Evolutionary conservation across 2,888 invertebrate species (phyloP), one percentile per base, ranked within the genome.

Genomic region (Magallana nippona): DNA sequence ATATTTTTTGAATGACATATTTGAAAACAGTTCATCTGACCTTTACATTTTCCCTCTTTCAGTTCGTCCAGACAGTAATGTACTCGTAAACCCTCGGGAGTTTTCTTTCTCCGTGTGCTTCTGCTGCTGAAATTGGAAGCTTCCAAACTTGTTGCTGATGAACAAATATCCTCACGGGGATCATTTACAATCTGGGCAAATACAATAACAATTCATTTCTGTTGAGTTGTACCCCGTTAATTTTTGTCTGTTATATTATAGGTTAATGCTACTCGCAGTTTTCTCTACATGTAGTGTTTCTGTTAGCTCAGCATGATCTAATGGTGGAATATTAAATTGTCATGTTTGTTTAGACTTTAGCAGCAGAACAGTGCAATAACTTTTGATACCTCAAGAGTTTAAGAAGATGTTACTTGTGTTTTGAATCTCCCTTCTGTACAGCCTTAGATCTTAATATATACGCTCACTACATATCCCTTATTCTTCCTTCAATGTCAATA

Each of bases 51-150:
- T 82, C 84, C 83, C 56, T 84, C 55, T 90, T 89, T 88, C 92
- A 93, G 93, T 93, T 92, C 85, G 89, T 92, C 85, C 93, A 92
- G 88, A 92, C 91, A 2, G 92, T 92, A 10, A 91, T 93, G 91
- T 93, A 93, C 86, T 92, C 93, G 17, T 93, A 92, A 89, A 32
- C 81, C 17, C 2, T 32, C 0, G 22, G 71, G n/a, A 60, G 60
- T 15, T 60, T 60, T 60, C 60, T n/a, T n/a, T 8, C 58, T n/a
- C n/a, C 15, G 3, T 60, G n/a, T 60, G 71, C 11, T 71, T 15
- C 71, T 71, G 22, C 71, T 71, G 27, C 22, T 71, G 11, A 27
- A 5, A 44, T 44, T 22, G 71, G 32, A 27, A 71, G 32, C 27
- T 32, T 27, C 27, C 71, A 71, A 32, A 71, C 13, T 32, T 27